phyloP scores from a whole-genome alignment of 2,113 vertebrate genomes.

The Phaethon lepturus region DNA sequence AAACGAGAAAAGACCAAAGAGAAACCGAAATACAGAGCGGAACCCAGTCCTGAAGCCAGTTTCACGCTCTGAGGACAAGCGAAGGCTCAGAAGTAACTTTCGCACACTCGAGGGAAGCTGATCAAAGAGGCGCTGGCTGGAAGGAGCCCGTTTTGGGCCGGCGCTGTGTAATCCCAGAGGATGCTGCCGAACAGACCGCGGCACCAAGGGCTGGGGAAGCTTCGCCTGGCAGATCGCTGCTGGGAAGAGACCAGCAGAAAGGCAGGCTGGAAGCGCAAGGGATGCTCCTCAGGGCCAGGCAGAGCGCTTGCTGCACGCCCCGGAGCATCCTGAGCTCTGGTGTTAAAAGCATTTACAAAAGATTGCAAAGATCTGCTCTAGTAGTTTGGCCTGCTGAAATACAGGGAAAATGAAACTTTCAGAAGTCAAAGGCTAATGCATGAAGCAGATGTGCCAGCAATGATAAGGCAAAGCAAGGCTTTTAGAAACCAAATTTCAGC shows the following conservation, averaged over 20 bases:
- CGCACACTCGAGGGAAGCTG: neutral
- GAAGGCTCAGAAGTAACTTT: neutral
- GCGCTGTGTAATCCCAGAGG: neutral
- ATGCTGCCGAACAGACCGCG: rapidly evolving
- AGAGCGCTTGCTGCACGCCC: neutral
- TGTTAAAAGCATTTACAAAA: neutral
- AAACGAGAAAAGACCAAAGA: neutral
- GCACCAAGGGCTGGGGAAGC: neutral
- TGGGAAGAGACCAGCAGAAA: neutral
- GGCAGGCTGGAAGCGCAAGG: neutral
- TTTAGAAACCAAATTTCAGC: neutral
- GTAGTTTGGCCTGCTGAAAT: neutral
- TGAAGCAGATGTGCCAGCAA: constrained; percentile 35
- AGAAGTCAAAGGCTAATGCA: neutral
- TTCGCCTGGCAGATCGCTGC: rapidly evolving
- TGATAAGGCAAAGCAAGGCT: neutral
- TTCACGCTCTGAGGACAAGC: neutral
- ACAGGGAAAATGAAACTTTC: neutral
- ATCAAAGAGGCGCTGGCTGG: neutral
- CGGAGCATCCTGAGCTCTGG: neutral
- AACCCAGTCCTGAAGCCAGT: neutral
- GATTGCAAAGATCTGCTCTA: neutral
- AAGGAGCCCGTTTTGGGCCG: rapidly evolving
- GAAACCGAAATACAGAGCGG: neutral
- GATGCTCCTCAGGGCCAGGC: neutral